These are phyloP conservation scores for Hyperopisus bebe DNA, from an alignment of 2,113 vertebrate species.

Conservation along the genomic window DNA sequence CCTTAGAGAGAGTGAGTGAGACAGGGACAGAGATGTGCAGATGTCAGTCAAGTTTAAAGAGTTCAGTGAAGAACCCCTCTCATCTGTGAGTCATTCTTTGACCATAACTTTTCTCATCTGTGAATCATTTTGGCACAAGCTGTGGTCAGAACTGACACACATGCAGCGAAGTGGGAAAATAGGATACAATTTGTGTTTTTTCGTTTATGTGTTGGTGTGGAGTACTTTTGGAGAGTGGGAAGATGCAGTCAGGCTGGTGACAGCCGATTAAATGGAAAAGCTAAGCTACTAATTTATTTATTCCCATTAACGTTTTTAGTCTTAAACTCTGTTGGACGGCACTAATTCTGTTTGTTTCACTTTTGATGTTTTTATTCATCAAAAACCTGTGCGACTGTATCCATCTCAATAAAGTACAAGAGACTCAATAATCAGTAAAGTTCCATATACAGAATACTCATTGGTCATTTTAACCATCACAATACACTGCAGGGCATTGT, in stretches of 20 bases:
- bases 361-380: not conserved
- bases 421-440: not conserved
- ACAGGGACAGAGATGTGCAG: not conserved
- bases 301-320: not conserved
- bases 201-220: not conserved
- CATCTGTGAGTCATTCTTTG: slow-evolving; percentile 14
- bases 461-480: not conserved
- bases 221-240: not conserved
- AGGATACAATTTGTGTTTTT: not conserved
- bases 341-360: not conserved
- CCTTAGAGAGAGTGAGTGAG: not conserved
- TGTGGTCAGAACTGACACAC: not conserved
- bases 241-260: not conserved
- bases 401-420: not conserved
- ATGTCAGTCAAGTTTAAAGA: slow-evolving; percentile 2
- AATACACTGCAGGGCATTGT: not conserved
- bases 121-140: not conserved
- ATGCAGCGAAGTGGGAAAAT: not conserved
- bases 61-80: not conserved
- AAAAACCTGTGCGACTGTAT: not conserved
- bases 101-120: not conserved
- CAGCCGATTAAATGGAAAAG: not conserved
- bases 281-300: not conserved
- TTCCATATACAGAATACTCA: not conserved
- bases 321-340: not conserved